Evolutionary conservation across 2,113 vertebrate genomes (phyloP).

Genomic region (Phodopus roborovskii): DNA sequence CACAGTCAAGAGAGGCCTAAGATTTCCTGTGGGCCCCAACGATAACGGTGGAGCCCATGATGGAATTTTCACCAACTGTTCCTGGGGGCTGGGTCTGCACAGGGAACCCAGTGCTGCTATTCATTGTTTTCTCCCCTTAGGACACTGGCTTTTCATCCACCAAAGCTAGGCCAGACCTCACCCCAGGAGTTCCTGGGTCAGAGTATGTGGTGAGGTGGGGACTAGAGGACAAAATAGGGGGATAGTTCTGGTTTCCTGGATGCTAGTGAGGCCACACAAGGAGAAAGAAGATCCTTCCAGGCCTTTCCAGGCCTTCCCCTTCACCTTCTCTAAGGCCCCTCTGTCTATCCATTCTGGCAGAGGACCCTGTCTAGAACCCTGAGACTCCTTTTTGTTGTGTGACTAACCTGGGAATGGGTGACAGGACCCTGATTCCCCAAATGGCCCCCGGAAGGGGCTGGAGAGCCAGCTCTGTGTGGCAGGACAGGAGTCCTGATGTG

Average conservation of each 20-base stretch:
- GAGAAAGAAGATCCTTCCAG: neutral
- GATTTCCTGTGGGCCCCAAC: rapidly evolving
- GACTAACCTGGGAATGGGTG: neutral
- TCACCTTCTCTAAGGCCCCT: neutral
- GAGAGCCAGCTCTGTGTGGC: neutral
- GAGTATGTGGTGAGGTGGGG: neutral
- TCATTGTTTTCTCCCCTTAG: neutral
- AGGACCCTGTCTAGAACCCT: neutral
- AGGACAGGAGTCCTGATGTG: neutral
- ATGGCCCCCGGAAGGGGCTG: neutral
- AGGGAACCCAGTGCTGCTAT: rapidly evolving
- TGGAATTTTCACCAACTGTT: neutral
- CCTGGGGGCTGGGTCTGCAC: rapidly evolving
- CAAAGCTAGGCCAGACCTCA: neutral
- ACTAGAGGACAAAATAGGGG: neutral
- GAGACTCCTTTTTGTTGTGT: neutral
- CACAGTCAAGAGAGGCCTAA: neutral
- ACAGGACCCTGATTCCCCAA: neutral
- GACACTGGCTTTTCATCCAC: rapidly evolving
- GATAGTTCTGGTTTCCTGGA: neutral
- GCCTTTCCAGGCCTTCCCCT: neutral
- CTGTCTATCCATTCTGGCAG: neutral
- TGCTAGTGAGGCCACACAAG: rapidly evolving
- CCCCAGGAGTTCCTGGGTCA: neutral
- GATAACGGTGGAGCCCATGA: neutral